A percentile compares a stretch with the other conserved stretches of the same genome.
phyloP scores from a whole-genome alignment of 2,113 vertebrate genomes.

The Pseudorhombus dupliciocellatus region DNA sequence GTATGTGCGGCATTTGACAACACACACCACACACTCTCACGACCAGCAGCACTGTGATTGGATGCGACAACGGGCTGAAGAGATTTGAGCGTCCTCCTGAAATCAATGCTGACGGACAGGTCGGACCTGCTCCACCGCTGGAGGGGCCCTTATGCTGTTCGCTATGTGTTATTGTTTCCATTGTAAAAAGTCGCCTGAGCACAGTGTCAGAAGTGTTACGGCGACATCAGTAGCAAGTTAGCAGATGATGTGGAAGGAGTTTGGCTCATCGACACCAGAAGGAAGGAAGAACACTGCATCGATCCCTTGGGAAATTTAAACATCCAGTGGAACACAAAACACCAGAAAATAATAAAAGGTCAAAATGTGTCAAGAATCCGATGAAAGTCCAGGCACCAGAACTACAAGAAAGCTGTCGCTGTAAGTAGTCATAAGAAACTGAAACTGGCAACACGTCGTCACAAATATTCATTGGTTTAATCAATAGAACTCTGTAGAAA shows the following conservation, averaged over 20 bases:
- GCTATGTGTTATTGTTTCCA: background rate
- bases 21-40: background rate
- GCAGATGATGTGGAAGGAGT: background rate
- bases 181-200: background rate
- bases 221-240: background rate
- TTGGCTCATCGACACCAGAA: background rate
- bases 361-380: too few species aligned
- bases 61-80: background rate
- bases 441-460: too few species aligned
- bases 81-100: background rate
- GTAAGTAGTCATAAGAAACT: too few species aligned
- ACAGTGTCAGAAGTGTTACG: background rate
- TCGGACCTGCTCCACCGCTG: constrained; percentile 20
- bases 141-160: background rate
- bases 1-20: background rate
- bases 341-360: too few species aligned
- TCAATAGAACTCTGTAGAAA: background rate
- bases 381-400: too few species aligned
- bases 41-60: background rate
- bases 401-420: too few species aligned
- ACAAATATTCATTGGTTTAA: background rate
- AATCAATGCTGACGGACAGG: constrained; percentile 8
- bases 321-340: too few species aligned
- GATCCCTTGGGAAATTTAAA: too few species aligned
- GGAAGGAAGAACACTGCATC: background rate